Base-by-base conservation (phyloP, 2,113 vertebrate species). In the Notiomystis cincta region DNA sequence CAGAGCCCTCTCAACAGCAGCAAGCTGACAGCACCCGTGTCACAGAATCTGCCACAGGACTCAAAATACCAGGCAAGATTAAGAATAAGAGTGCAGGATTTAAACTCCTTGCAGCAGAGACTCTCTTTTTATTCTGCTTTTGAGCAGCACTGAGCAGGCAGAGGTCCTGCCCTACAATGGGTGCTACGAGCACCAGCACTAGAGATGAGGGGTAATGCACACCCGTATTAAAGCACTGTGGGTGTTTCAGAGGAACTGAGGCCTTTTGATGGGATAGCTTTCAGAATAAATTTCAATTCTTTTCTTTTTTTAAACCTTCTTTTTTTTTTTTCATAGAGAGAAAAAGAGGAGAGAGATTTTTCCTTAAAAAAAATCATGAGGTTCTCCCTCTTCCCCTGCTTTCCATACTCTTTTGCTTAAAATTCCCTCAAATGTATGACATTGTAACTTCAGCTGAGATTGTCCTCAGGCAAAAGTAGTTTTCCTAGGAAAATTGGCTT, bases 131-230 rank as follows among this genome's bases (percentile, higher is more conserved):
- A 37, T 72, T 67, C 37, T 53, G 19, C 9, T 40, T 89, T 76
- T 72, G 57, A 73, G 66, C 62, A 65, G 24, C 61, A 53, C 25
- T 42, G 40, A 44, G 40, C 37, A 89, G 66, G 14, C 25, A 79
- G 65, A 75, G 35, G 65, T 82, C 73, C 81, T 86, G 40, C 25
- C 24, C 45, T 87, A 45, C 45, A 30, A 30, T 0, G 1, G 23
- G 40, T 48, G 66, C 40, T 69, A 18, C 0, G 0, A 77, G 50
- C 1, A 0, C 22, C 6, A 3, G 28, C 47, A 42, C 33, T 5
- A 30, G 28, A 24, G 9, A 47, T 60, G 24, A 72, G 86, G 40
- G 3, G 19, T 62, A 75, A 37, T 0, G 0, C 17, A 27, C 6
- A 25, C 5, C 9, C 2, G 0, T 24, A 38, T 33, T 38, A 88